Conservation (phyloP, 2,113 vertebrate genomes). For the Dromas ardeola region DNA sequence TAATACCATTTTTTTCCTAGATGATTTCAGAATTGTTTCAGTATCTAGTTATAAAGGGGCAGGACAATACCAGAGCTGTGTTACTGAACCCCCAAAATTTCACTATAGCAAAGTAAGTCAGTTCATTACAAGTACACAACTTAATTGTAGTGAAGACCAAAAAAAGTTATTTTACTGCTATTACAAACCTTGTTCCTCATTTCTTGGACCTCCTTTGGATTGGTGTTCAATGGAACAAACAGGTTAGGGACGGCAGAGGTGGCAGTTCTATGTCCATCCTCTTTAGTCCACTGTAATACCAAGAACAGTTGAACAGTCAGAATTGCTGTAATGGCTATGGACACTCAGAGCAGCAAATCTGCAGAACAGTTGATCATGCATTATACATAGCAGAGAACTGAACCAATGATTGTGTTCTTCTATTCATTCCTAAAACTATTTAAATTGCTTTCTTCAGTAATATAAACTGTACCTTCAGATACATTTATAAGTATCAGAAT, state of each 20-base stretch:
- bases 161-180: not conserved
- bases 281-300: conserved; percentile 95
- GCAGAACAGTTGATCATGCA: conserved; percentile 84
- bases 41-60: not conserved
- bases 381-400: conserved; percentile 79
- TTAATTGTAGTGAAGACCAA: not conserved
- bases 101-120: not conserved
- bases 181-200: conserved; percentile 97
- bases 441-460: not conserved
- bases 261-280: conserved; percentile 90
- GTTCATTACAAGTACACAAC: not conserved
- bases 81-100: not conserved
- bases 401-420: conserved; percentile 83
- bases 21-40: not conserved
- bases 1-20: not conserved
- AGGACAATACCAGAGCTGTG: not conserved
- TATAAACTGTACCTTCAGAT: not conserved
- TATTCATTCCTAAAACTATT: not conserved
- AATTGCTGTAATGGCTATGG: not conserved
- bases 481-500: not conserved
- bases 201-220: conserved; percentile 97
- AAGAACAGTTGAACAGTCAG: conserved; percentile 74
- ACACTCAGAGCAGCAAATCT: conserved; percentile 51
- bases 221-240: conserved; percentile 98
- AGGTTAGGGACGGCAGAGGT: conserved; percentile 92